Percentiles rank a stretch among this genome's conserved stretches.
Evolutionary conservation across 2,888 invertebrate genomes (phyloP).

Genomic region (Nudaria mundana): DNA sequence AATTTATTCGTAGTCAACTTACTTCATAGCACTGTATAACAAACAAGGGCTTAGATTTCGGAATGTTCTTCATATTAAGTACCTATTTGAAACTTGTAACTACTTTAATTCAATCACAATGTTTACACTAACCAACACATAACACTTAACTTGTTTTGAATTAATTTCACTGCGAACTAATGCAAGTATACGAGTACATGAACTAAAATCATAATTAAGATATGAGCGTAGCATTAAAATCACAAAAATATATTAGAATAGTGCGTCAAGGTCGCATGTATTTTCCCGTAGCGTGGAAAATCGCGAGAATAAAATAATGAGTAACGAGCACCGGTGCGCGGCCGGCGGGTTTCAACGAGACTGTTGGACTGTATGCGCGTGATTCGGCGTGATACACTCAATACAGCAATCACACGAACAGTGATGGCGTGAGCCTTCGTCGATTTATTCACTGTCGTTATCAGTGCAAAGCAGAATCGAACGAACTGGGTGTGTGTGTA

Average conservation of each 20-base stretch:
- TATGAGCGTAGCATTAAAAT: slow-evolving; percentile 40
- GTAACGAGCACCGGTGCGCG: slow-evolving; percentile 23
- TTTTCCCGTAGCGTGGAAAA: slow-evolving; percentile 62
- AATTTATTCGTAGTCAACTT: slow-evolving; percentile 52
- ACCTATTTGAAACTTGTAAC: slow-evolving; percentile 17
- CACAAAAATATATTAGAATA: slow-evolving; percentile 38
- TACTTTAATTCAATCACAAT: slow-evolving; percentile 10
- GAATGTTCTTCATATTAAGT: slow-evolving; percentile 63
- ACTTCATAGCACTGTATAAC: slow-evolving; percentile 83
- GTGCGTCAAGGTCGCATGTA: slow-evolving; percentile 64
- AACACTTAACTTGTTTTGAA: slow-evolving; percentile 14
- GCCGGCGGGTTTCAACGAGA: slow-evolving; percentile 40
- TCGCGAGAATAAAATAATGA: slow-evolving; percentile 34
- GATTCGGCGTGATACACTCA: too few relatives aligned
- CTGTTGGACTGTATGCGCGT: slow-evolving; percentile 37
- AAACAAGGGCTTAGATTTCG: slow-evolving; percentile 75
- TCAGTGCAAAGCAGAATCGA: slow-evolving; percentile 62
- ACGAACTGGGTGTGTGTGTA: slow-evolving; percentile 42
- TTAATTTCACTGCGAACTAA: slow-evolving; percentile 14
- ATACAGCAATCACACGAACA: slow-evolving; percentile 35
- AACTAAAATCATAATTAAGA: slow-evolving; percentile 24
- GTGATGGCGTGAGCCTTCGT: slow-evolving; percentile 23
- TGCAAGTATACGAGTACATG: slow-evolving; percentile 20
- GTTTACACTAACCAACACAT: slow-evolving; percentile 29
- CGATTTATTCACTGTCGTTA: slow-evolving; percentile 48